Percentiles rank a stretch among this genome's conserved stretches.
These are phyloP conservation scores for Tarsius wallacei DNA, from an alignment of 2,797 vertebrate genomes.

Conservation along the genomic window DNA sequence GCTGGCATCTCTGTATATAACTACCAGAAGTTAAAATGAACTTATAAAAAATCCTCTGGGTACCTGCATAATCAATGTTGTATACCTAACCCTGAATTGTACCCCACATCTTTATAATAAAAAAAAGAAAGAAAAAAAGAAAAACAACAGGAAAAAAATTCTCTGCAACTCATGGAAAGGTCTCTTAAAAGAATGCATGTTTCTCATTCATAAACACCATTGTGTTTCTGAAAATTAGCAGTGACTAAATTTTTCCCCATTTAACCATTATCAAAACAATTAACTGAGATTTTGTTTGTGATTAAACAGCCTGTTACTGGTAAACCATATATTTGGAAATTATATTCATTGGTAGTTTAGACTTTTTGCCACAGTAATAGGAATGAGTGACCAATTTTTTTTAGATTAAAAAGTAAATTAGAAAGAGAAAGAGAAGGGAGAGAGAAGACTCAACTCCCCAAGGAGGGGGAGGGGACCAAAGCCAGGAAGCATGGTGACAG, in stretches of 20 bases:
- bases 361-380: not conserved
- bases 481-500: too few relatives aligned
- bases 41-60: not conserved
- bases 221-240: constrained; percentile 50
- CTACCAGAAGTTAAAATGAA: constrained; percentile 37
- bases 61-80: too few relatives aligned
- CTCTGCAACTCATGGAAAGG: not conserved
- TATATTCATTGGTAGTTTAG: not conserved
- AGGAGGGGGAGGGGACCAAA: too few relatives aligned
- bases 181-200: not conserved
- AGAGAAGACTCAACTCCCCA: too few relatives aligned
- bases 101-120: too few relatives aligned
- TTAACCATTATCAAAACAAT: not conserved
- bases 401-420: too few relatives aligned
- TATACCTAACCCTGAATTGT: too few relatives aligned
- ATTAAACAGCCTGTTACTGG: not conserved
- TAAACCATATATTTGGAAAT: constrained; percentile 1
- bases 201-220: not conserved
- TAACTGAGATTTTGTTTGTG: not conserved
- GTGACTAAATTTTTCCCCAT: not conserved
- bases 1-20: not conserved
- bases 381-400: not conserved
- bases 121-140: too few relatives aligned
- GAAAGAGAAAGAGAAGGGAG: too few relatives aligned
- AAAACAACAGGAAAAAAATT: not conserved